These are phyloP conservation scores for Cyclopterus lumpus DNA, from an alignment of 2,797 vertebrate species.

Conservation along the genomic window DNA sequence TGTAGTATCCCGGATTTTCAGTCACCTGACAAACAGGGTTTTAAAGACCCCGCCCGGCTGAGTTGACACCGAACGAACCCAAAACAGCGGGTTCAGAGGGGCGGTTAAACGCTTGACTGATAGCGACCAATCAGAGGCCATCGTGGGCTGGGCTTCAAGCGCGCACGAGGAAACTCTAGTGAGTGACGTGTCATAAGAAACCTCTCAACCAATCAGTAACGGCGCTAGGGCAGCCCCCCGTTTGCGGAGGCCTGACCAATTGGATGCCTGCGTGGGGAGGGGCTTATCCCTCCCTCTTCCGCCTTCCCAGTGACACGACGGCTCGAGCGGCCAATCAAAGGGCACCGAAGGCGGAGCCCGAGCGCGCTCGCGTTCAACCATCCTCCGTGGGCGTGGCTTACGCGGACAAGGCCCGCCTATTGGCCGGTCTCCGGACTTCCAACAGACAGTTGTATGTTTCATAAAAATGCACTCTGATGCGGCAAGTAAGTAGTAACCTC, in stretches of 20 bases:
- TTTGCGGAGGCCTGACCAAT: constrained; percentile 65
- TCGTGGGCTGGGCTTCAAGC: constrained; percentile 78
- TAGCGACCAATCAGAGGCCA: constrained; percentile 74
- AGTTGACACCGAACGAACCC: constrained; percentile 33
- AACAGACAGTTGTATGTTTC: constrained; percentile 91
- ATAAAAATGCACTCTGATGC: constrained; percentile 99
- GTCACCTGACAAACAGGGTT: constrained; percentile 16
- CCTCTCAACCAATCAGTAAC: constrained; percentile 62
- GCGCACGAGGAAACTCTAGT: constrained; percentile 83
- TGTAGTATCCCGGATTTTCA: rapidly evolving
- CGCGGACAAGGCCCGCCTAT: constrained; percentile 80
- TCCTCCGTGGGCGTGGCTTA: constrained; percentile 65
- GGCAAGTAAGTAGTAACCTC: constrained; percentile 94
- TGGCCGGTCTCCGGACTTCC: constrained; percentile 89
- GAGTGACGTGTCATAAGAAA: constrained; percentile 61
- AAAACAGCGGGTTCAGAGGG: background rate
- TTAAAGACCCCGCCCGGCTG: background rate
- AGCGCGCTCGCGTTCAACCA: constrained; percentile 44
- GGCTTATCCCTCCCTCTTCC: constrained; percentile 12
- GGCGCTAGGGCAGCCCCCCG: constrained; percentile 40
- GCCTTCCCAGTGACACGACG: constrained; percentile 52
- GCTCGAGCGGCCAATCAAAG: constrained; percentile 45
- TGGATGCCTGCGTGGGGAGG: constrained; percentile 33
- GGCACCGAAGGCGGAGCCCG: constrained; percentile 35
- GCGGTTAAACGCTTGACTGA: constrained; percentile 11